These are phyloP conservation scores for Cosmorhoe ocellata DNA, from an alignment of 2,888 invertebrate species.

Conservation along the genomic window DNA sequence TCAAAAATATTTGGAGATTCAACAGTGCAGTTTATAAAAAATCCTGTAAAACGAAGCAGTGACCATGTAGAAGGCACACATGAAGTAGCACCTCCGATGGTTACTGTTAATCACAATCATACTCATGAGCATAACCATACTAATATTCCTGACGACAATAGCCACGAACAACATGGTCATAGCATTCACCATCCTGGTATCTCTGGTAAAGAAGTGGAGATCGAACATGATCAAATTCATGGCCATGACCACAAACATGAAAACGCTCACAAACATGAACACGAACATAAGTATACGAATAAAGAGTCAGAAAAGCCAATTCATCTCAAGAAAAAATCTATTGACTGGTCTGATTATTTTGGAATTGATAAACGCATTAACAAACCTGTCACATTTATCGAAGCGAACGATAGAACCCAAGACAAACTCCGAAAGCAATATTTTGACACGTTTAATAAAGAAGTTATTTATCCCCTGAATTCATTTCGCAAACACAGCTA, in stretches of 20 bases:
- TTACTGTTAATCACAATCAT: conserved; percentile 54
- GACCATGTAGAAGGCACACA: conserved; percentile 59
- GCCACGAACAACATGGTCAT: conserved; percentile 63
- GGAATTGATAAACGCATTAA: conserved; percentile 87
- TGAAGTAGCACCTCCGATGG: conserved; percentile 68
- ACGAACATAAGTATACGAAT: conserved; percentile 25
- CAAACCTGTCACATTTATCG: conserved; percentile 58
- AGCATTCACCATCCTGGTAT: conserved; percentile 60
- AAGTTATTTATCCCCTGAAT: conserved; percentile 68
- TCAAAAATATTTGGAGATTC: conserved; percentile 85
- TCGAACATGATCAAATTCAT: conserved; percentile 27
- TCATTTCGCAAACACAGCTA: conserved; percentile 62
- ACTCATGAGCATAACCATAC: conserved; percentile 52
- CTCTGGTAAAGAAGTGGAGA: conserved; percentile 46
- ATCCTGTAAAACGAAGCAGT: conserved; percentile 80
- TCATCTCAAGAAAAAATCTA: conserved; percentile 88
- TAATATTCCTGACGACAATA: conserved; percentile 51
- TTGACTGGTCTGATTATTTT: conserved; percentile 94
- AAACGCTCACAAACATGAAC: conserved; percentile 43
- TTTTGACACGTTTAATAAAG: conserved; percentile 70
- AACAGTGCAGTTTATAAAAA: conserved; percentile 67
- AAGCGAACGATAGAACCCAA: conserved; percentile 62
- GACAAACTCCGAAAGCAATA: conserved; percentile 72
- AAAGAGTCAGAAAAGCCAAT: conserved; percentile 70
- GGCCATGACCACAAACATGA: conserved; percentile 41